phyloP scores from a whole-genome alignment of 2,113 vertebrate species.

The Eulacestoma nigropectus region DNA sequence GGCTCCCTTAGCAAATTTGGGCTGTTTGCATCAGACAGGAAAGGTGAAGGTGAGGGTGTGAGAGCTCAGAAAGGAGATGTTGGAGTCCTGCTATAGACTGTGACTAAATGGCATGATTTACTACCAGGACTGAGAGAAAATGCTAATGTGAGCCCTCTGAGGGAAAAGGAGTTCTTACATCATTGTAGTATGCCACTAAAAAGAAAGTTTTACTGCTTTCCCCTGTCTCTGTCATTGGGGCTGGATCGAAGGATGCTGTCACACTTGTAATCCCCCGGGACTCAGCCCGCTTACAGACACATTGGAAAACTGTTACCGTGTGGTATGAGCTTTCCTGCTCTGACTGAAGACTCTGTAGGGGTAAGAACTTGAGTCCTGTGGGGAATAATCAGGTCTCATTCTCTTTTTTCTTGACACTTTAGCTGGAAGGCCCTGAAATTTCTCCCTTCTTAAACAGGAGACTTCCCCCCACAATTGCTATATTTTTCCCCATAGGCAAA shows the following conservation, averaged over 20 bases:
- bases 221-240: neutral
- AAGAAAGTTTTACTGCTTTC: conserved; percentile 13
- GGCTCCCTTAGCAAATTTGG: neutral
- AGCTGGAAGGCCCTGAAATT: neutral
- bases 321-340: neutral
- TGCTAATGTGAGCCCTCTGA: neutral
- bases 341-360: neutral
- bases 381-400: conserved; percentile 8
- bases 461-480: neutral
- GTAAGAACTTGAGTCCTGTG: neutral
- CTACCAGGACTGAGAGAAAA: neutral
- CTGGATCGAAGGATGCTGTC: neutral
- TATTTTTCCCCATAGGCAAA: neutral
- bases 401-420: neutral
- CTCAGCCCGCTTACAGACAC: neutral
- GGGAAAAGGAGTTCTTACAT: conserved; percentile 7
- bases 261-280: neutral
- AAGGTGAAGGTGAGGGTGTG: neutral
- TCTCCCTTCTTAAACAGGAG: neutral
- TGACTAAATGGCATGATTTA: conserved; percentile 19
- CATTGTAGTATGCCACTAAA: neutral
- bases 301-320: neutral
- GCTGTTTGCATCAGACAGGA: neutral
- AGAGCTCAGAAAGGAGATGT: neutral
- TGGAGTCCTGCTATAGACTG: neutral